Base-by-base conservation (phyloP, 2,113 vertebrate species). In the Tapirus terrestris region DNA sequence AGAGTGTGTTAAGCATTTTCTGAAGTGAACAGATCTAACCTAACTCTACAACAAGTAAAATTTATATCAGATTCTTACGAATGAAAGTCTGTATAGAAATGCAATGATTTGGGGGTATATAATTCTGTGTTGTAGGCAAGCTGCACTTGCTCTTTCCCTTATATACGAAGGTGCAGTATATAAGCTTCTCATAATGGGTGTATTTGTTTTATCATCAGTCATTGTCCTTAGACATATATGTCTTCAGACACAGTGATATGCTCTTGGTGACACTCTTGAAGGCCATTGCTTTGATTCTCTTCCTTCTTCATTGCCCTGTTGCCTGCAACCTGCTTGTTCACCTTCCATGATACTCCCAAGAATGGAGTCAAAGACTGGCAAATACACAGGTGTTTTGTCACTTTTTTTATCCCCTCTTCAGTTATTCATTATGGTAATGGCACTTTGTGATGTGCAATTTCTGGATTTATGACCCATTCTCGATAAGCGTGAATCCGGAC, bases 381-480 rank as follows among this genome's bases (percentile, higher is more conserved):
- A 92, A 96, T 95, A 85, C 67, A 94, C 92, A 98, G 96, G 98
- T 98, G 98, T 98, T 98, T 98, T 96, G 96, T 97, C 94, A 96
- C 92, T 96, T 88, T 56, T 87, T 58, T 91, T 72, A 79, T 39
- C 90, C 96, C 67, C 16, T 23, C 39, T 91, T 90, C 90, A 93
- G 96, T 98, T 98, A 98, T 98, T 99, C 98, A 98, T 99, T 98
- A 98, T 98, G 96, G 97, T 98, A 99, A 99, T 98, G 97, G 97
- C 91, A 97, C 94, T 94, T 97, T 90, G 98, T 97, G 98, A 99
- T 98, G 97, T 98, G 98, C 95, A 96, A 0, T 98, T 99, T 98
- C 98, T 98, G 98, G 98, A 99, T 99, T 99, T 99, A 99, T 99
- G 98, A 98, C 98, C 98, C 96, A 12, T 99, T 99, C 98, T 98